Conservation (phyloP, 2,888 invertebrate genomes). For the Pammene aurita region DNA sequence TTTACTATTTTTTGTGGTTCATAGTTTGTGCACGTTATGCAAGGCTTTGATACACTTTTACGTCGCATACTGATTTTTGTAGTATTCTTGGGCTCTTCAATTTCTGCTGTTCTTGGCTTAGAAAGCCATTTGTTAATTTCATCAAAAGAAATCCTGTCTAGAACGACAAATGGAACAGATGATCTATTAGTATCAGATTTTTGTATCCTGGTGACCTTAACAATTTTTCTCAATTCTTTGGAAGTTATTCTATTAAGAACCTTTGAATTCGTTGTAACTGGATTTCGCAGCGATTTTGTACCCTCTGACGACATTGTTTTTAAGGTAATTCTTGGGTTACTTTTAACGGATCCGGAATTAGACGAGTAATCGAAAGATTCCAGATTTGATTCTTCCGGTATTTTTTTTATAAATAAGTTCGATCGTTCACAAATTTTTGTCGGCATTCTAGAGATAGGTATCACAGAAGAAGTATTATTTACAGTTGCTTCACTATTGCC, state of each 20-base stretch:
- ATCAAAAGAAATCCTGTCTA: conserved; percentile 44
- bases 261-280: background rate
- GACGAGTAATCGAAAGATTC: too few relatives aligned
- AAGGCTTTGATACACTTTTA: too few relatives aligned
- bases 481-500: background rate
- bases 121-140: conserved; percentile 46
- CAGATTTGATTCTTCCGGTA: too few relatives aligned
- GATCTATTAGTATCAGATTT: conserved; percentile 1
- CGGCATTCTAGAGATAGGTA: background rate
- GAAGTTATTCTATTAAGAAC: background rate
- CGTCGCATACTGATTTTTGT: background rate
- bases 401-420: too few relatives aligned
- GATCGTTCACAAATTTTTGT: too few relatives aligned
- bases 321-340: too few relatives aligned
- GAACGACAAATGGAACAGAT: conserved; percentile 33
- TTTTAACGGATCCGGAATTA: too few relatives aligned
- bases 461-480: conserved; percentile 46
- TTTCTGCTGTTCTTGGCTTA: conserved; percentile 42
- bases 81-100: conserved; percentile 23
- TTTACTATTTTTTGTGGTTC: conserved; percentile 51
- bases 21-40: conserved; percentile 15
- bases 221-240: background rate
- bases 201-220: too few relatives aligned
- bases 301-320: too few relatives aligned
- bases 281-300: too few relatives aligned